These are phyloP conservation scores for Alectoris magna DNA, from an alignment of 2,797 vertebrate species.

Conservation along the genomic window DNA sequence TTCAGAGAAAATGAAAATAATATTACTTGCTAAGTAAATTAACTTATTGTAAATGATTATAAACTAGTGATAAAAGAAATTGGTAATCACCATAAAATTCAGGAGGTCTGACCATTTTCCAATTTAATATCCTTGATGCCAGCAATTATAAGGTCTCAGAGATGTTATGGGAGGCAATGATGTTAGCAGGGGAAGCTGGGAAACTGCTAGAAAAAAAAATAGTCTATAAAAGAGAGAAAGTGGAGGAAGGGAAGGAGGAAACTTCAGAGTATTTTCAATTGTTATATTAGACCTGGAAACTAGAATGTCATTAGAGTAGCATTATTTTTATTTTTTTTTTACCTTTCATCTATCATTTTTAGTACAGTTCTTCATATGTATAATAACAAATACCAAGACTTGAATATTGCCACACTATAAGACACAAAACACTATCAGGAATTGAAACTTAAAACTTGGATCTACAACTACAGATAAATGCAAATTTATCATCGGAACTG, in stretches of 20 bases:
- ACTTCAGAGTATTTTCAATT: not conserved
- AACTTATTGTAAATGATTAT: not conserved
- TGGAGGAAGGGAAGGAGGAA: not conserved
- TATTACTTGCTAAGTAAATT: slow-evolving; percentile 24
- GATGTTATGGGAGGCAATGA: not conserved
- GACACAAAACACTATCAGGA: not conserved
- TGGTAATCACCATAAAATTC: not conserved
- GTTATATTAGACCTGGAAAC: not conserved
- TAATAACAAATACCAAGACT: not conserved
- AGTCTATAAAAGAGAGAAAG: not conserved
- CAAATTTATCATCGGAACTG: not conserved
- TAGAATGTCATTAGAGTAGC: not conserved
- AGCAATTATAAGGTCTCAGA: not conserved
- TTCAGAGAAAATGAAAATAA: not conserved
- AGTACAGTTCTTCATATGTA: not conserved
- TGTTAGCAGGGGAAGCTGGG: not conserved
- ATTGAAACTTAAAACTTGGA: not conserved
- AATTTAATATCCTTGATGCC: not conserved
- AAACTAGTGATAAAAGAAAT: not conserved
- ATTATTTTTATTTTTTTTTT: not conserved
- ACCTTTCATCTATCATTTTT: not conserved
- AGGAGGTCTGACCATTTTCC: not conserved
- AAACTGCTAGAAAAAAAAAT: not conserved
- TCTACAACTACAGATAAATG: not conserved
- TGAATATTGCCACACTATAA: not conserved